Base-by-base conservation (phyloP, 2,797 vertebrate species). In the Chromobotia macracanthus region DNA sequence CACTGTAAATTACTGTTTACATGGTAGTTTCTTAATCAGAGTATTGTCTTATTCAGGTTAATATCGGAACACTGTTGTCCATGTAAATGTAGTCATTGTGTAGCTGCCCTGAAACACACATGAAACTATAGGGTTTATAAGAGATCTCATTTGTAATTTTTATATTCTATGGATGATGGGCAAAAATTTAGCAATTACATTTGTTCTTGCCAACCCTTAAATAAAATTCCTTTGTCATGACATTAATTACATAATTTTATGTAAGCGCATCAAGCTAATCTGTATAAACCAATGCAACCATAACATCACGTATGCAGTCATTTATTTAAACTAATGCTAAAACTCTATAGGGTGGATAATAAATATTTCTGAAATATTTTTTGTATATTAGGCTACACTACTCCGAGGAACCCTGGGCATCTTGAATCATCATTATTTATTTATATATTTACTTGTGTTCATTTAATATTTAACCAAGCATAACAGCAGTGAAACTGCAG, bases 251-350 rank as follows among this genome's bases (percentile, higher is more conserved):
- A 51, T 53, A 23, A 21, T 61, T 63, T 19, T 48, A 61, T 63
- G n/a, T 63, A 60, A 72, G 38, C 55, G 60, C 55, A 51, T 63
- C 25, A 66, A 55, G 48, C 48, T 48, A 66, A 55, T 75, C 48
- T 75, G 48, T 75, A 16, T 65, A 66, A 66, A 9, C 19, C 48
- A 65, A 25, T 65, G 48, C 11, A 75, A 65, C 48, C 48, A 66
- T 76, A 46, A 67, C 74, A 67, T 67, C 21, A 38, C 31, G 23
- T 75, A 53, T 65, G 50, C 21, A 19, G 21, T 23, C 6, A 21
- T 19, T 28, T 50, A 25, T 60, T 28, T 50, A 63, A 28, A 25
- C 4, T 38, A 74, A 75, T 65, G 19, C 19, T 55, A 50, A 75
- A 53, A 55, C 19, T 53, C 19, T 53, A 46, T 8, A 65, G 61